A percentile compares a stretch with the other conserved stretches of the same genome.
Conservation (phyloP, 2,888 invertebrate genomes). For the Kryphioiulus occultus region DNA sequence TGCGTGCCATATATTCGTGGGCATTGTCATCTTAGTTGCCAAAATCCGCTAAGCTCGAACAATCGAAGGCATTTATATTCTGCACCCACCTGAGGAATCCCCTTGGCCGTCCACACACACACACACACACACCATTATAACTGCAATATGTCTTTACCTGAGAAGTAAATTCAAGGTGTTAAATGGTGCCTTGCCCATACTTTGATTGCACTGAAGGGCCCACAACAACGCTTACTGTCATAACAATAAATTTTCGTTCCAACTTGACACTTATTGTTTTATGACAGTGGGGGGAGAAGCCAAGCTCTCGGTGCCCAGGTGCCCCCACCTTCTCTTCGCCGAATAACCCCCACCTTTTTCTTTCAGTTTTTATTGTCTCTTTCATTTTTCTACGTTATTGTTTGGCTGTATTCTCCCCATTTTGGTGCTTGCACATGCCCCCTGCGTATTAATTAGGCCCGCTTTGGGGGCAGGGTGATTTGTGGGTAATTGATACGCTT, state of each 20-base stretch:
- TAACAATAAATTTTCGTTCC: conserved; percentile 28
- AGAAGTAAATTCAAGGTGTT: conserved; percentile 26
- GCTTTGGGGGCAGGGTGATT: neutral
- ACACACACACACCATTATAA: neutral
- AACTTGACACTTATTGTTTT: conserved; percentile 42
- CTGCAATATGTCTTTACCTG: conserved; percentile 7
- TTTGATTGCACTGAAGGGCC: conserved; percentile 41
- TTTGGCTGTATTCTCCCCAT: neutral
- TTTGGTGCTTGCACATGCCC: neutral
- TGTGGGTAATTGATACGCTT: neutral
- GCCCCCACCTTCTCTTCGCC: neutral
- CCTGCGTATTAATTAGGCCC: neutral
- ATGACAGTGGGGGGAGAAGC: neutral
- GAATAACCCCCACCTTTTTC: neutral
- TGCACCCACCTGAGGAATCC: neutral
- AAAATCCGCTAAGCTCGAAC: neutral
- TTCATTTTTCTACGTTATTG: neutral
- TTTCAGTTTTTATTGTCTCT: neutral
- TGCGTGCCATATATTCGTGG: neutral
- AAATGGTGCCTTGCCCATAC: conserved; percentile 34
- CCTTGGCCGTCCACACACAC: no score
- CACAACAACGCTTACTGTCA: conserved; percentile 20
- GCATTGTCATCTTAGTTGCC: neutral
- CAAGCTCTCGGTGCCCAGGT: neutral
- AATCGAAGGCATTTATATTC: neutral